Evolutionary conservation across 1,140 invertebrate genomes (phyloP), one percentile per base, ranked within the genome.

Genomic region (Whitmania pigra): DNA sequence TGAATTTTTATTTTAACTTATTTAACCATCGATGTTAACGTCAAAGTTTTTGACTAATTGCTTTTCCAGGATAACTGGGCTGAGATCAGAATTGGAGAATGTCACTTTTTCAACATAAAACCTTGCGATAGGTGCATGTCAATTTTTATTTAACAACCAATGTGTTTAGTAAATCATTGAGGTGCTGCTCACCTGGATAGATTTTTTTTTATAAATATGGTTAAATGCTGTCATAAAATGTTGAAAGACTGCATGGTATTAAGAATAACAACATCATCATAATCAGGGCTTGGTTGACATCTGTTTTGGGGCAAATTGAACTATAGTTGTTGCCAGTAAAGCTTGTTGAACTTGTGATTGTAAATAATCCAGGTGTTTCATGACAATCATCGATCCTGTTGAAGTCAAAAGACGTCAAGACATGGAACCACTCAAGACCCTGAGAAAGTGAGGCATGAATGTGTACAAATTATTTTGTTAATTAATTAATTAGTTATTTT

Each of bases 301-400:
- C 0, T 4, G 9, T 49, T 13, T 7, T 11, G 2, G 43, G 6
- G 31, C 31, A 36, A 36, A 36, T 36, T 36, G 31, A 2, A 36
- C 31, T 6, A 36, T 36, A 6, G 31, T 2, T 49, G 43, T 49
- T 49, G 11, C 15, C 15, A 17, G 9, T 5, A 49, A 49, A 49
- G 43, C 5, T 49, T 13, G 13, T 49, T 49, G 43, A 11, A 49
- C 15, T 49, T 11, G 5, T 49, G 0, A 15, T 49, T 11, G 15
- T 49, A 1, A 43, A 3, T 13, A 49, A 5, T 49, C 31, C 67
- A 74, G 79, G 73, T 81, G 80, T 74, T 73, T 77, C 25, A 57
- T 79, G 43, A 80, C 79, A 53, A 80, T 77, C 20, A 75, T 80
- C 15, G 76, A 80, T 73, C 77, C 76, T 20, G 76, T 75, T n/a